Base-by-base conservation (phyloP, 2,888 invertebrate species). In the Byasa hedistus region DNA sequence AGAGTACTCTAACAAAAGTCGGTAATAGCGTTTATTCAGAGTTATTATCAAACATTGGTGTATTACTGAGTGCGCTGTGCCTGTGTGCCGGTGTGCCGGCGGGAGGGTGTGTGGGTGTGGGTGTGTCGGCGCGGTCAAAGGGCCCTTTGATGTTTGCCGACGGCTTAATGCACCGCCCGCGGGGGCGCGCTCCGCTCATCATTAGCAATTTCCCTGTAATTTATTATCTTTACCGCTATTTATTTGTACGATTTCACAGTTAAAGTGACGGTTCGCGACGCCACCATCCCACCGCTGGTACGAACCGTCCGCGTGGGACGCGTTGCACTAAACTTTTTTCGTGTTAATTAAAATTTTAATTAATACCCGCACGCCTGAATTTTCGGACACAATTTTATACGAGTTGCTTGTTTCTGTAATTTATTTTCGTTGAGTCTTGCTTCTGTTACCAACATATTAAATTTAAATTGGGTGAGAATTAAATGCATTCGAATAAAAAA, bases 191-290 rank as follows among this genome's bases (percentile, higher is more conserved):
- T 77, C 84, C 87, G 81, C 86, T 89, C 90, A 89, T 91, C 91
- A 91, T 91, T 91, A 91, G 88, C 90, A 90, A 91, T 91, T 91
- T 91, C 89, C 90, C 88, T 83, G 86, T 91, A 89, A 91, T 91
- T 91, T 90, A 90, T 91, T 91, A 90, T 89, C 88, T 90, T 89
- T 89, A 87, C 86, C 85, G 88, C 86, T 89, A 89, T 89, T 89
- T 89, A 90, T 91, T 91, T 89, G 87, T 86, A 81, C 80, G 84
- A 89, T 89, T 91, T 88, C 79, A 87, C 82, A 86, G 83, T 69
- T 81, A 79, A 72, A 75, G 71, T 72, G 76, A 76, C 79, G 78
- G 74, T 84, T 86, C 76, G 74, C 81, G 78, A 86, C 48, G 58
- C 44, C n/a, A 51, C n/a, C n/a, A 10, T 19, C 51, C 21, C n/a